phyloP scores from a whole-genome alignment of 35 echinoderm and acorn worm genomes.

The Anneissia japonica region DNA sequence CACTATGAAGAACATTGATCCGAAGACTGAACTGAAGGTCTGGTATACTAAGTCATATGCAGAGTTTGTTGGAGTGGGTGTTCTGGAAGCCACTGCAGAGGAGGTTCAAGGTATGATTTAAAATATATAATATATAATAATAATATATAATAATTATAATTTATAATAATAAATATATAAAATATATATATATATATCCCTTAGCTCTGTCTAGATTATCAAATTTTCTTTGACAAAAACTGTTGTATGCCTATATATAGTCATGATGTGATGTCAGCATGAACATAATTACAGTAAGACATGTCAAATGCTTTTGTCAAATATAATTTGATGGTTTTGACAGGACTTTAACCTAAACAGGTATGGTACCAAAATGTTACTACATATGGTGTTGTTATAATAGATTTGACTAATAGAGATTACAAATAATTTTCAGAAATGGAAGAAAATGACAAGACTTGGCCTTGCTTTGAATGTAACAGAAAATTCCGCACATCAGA shows the following conservation, averaged over 20 bases:
- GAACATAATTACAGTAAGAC: too few species aligned
- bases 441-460: conserved; percentile 92
- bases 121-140: too few species aligned
- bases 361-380: background rate
- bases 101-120: conserved; percentile 81
- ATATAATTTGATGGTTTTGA: too few species aligned
- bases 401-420: background rate
- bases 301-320: too few species aligned
- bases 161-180: too few species aligned
- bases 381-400: background rate
- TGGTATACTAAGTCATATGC: conserved; percentile 94
- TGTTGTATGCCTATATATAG: too few species aligned
- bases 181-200: too few species aligned
- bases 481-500: conserved; percentile 88
- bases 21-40: conserved; percentile 73
- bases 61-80: conserved; percentile 50
- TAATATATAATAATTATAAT: too few species aligned
- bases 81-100: conserved; percentile 84
- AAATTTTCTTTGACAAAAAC: too few species aligned
- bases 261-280: too few species aligned
- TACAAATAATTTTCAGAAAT: conserved; percentile 50
- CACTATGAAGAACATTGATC: conserved; percentile 72
- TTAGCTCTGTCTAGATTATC: too few species aligned
- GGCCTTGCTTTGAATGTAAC: conserved; percentile 94
- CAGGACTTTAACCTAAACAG: background rate